phyloP scores from a whole-genome alignment of 2,797 vertebrate species.

The Eulemur mongoz region DNA sequence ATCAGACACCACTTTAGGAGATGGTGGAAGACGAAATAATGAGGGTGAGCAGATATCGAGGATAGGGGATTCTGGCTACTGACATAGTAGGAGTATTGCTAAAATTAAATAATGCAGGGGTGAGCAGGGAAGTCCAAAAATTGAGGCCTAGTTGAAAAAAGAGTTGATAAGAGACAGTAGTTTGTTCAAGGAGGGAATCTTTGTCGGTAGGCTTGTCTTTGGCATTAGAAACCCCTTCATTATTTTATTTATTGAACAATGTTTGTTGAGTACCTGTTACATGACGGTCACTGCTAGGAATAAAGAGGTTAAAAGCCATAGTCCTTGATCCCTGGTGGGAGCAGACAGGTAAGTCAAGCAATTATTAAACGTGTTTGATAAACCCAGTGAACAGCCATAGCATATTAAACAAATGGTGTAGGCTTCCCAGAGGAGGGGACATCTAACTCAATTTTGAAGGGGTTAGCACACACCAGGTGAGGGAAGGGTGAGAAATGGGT shows the following conservation, averaged over 20 bases:
- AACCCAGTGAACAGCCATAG: neutral
- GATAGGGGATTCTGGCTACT: neutral
- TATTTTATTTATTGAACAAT: neutral
- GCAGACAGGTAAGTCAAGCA: neutral
- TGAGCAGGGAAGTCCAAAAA: neutral
- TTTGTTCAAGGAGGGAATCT: neutral
- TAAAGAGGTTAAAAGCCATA: neutral
- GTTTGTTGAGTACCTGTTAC: neutral
- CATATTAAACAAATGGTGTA: neutral
- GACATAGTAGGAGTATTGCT: neutral
- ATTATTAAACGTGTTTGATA: neutral
- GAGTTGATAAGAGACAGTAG: neutral
- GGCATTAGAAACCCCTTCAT: neutral
- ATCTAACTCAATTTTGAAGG: neutral
- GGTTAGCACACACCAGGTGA: neutral
- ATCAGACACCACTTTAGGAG: neutral
- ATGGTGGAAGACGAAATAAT: neutral
- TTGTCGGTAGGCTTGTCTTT: neutral
- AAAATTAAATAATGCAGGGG: neutral
- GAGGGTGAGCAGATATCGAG: neutral
- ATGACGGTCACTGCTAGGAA: neutral
- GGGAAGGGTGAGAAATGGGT: neutral
- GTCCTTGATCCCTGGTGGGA: neutral
- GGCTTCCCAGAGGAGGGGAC: neutral
- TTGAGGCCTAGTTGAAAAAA: neutral